phyloP scores from a whole-genome alignment of 2,888 invertebrate genomes.

The Pyrochroa serraticornis region DNA sequence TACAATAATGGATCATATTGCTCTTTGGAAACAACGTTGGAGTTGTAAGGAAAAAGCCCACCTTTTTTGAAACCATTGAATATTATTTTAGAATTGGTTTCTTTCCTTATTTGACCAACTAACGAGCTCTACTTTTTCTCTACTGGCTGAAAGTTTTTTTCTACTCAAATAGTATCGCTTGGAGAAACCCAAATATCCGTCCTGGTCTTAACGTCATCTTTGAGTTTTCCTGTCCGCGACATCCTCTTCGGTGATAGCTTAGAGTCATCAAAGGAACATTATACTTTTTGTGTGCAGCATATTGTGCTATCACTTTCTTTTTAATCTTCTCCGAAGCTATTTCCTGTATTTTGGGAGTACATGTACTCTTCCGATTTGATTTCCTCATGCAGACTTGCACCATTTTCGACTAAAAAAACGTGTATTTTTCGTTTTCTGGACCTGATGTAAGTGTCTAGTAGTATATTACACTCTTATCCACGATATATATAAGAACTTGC shows the following conservation, averaged over 20 bases:
- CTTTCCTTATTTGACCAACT: neutral
- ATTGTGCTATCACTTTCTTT: neutral
- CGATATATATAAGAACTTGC: too few relatives aligned
- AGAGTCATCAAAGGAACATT: neutral
- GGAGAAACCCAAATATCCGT: conserved; percentile 44
- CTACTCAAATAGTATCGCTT: conserved; percentile 43
- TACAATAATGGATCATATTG: neutral
- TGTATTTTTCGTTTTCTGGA: too few relatives aligned
- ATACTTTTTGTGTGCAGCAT: neutral
- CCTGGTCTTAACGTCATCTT: conserved; percentile 42
- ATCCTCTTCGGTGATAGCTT: neutral
- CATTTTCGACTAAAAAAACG: too few relatives aligned
- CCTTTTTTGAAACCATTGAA: neutral
- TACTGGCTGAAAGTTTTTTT: conserved; percentile 48
- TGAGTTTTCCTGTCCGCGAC: conserved; percentile 14
- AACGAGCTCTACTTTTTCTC: conserved; percentile 28
- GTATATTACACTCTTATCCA: too few relatives aligned
- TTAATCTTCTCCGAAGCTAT: neutral
- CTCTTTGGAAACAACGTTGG: neutral
- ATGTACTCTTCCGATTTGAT: neutral
- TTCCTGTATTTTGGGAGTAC: neutral
- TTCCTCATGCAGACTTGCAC: neutral
- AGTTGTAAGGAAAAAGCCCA: neutral
- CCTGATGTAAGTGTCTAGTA: too few relatives aligned
- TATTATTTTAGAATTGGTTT: neutral